phyloP scores from a whole-genome alignment of 2,797 vertebrate genomes.

The Mallotus villosus region DNA sequence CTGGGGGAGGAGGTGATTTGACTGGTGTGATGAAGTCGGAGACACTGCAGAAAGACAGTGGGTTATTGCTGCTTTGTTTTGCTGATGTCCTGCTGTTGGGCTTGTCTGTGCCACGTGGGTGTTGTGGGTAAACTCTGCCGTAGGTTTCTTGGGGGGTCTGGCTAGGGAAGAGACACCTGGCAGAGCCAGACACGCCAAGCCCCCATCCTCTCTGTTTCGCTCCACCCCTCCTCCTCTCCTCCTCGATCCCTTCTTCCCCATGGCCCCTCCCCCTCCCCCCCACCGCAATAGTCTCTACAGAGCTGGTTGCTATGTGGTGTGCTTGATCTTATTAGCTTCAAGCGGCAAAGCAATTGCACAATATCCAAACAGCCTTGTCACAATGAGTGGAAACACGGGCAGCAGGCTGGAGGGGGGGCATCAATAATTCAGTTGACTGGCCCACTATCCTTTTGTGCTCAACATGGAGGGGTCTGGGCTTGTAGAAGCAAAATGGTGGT shows the following conservation, averaged over 20 bases:
- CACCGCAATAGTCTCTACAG: conserved; percentile 8
- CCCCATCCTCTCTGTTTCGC: conserved; percentile 33
- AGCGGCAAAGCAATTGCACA: conserved; percentile 57
- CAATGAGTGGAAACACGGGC: conserved; percentile 53
- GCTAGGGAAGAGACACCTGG: conserved; percentile 68
- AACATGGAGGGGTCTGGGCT: conserved; percentile 27
- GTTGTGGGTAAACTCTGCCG: conserved; percentile 41
- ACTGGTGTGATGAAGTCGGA: conserved; percentile 55
- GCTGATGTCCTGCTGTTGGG: conserved; percentile 6
- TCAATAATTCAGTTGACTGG: conserved; percentile 65
- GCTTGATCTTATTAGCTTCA: conserved; percentile 70
- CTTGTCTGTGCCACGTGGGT: conserved; percentile 21
- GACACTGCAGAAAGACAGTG: conserved; percentile 53
- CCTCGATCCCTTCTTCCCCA: background rate
- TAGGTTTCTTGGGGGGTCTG: conserved; percentile 39
- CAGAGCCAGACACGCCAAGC: conserved; percentile 57
- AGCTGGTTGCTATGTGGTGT: conserved; percentile 41
- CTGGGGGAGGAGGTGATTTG: conserved; percentile 46
- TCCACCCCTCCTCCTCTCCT: background rate
- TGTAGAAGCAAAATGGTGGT: background rate
- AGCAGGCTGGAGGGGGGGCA: conserved; percentile 31
- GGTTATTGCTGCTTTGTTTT: conserved; percentile 64
- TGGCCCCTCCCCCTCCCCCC: background rate
- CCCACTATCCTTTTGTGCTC: conserved; percentile 28
- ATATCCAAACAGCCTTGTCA: conserved; percentile 64